Evolutionary conservation across 2,113 vertebrate species (phyloP), one percentile per base, ranked within the genome.

Genomic region (Nothoprocta pentlandii): DNA sequence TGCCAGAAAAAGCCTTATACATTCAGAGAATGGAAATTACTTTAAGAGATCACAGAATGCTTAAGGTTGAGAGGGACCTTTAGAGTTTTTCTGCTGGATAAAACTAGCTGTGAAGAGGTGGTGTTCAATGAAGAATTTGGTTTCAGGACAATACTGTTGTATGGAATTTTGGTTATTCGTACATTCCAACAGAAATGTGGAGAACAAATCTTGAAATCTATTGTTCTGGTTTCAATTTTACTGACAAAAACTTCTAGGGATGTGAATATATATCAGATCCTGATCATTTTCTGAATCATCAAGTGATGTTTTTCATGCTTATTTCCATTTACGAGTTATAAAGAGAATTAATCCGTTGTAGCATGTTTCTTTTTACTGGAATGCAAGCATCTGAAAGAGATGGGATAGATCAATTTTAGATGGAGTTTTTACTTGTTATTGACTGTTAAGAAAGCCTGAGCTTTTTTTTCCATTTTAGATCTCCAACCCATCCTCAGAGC

Each of bases 121-220:
- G 28, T 47, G 90, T 89, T 83, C 32, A 58, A n/a, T 74, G 44
- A 81, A 70, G 5, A 80, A 53, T 34, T 70, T 74, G 32, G 14
- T 28, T 14, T 89, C 6, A 30, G 4, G 0, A 14, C 21, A 51
- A 21, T 58, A 2, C 5, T 74, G 5, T 51, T 51, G 3, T 69
- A 86, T 83, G 32, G 84, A 80, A 39, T n/a, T 8, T 3, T 67
- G 23, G 23, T 66, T 9, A 73, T n/a, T 12, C 15, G 12, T 42
- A 10, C 8, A 84, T 80, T 78, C 34, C 13, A 82, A 34, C 34
- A 53, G 46, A 68, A 86, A 70, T 34, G 25, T 63, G 14, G n/a
- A 87, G 95, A 91, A 74, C 44, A 9, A 7, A 2, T 84, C 19
- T 49, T 81, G 28, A 67, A 67, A 78, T 87, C 51, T 79, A 19